Evolutionary conservation across 64 coral and sea anemone species (phyloP), one percentile per base, ranked within the genome.

Genomic region (Pocillopora damicornis): DNA sequence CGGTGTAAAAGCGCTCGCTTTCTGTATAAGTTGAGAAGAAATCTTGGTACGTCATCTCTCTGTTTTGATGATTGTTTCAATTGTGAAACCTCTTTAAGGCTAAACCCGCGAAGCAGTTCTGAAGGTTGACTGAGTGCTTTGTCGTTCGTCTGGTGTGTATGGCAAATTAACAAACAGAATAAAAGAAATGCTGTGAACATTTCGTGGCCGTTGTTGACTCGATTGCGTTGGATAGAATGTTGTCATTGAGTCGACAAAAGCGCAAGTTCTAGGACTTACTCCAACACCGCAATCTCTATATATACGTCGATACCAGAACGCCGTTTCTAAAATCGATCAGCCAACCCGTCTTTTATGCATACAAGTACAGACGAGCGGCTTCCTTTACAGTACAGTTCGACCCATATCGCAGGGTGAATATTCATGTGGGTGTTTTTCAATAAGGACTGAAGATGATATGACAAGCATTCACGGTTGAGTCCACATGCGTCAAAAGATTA

Each of bases 401-500:
- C 64, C 65, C 81, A 85, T 85, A 85, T 85, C 81, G 12, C n/a
- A 68, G 35, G 42, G 18, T 65, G 81, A 85, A 85, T 85, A 85
- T 85, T 85, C n/a, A 85, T 85, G 81, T 26, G 45, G 9, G 63
- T 85, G 81, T 37, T 72, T 71, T 71, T 71, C 81, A 72, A 38
- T 56, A 73, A 82, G 34, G 63, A 35, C 79, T 26, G 13, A 66
- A 26, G 61, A 68, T 85, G 81, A 85, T 85, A 85, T 85, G 81
- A 85, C 81, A 85, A 36, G 37, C n/a, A 20, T 85, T 72, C 64
- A 85, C 81, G 81, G 35, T 85, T 14, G 63, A 85, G n/a, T 85
- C 81, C 81, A 85, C 81, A 85, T 85, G 36, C 81, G 65, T 85
- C 65, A 85, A 85, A 71, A 57, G 65, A 66, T 85, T 65, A 85